These are phyloP conservation scores for Xestia c-nigrum DNA, from an alignment of 2,888 invertebrate species.

Conservation along the genomic window DNA sequence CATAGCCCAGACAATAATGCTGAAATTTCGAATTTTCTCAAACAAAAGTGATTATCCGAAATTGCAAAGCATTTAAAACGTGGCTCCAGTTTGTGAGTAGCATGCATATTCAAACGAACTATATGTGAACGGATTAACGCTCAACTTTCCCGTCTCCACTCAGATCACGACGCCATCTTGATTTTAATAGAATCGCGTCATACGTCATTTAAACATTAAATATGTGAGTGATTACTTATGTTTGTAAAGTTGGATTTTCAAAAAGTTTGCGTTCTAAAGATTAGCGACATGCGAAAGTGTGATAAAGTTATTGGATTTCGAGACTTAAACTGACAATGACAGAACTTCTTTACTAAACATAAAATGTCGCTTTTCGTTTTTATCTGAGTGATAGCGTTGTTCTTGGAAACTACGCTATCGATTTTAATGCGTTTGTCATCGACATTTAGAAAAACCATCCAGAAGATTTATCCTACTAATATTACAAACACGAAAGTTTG, in stretches of 20 bases:
- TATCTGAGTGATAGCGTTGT: not conserved
- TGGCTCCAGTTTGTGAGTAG: slow-evolving; percentile 31
- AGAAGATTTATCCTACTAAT: not conserved
- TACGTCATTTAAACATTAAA: too few species aligned
- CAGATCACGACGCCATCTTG: slow-evolving; percentile 27
- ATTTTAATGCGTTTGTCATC: not conserved
- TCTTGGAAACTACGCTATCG: not conserved
- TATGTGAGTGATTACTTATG: slow-evolving; percentile 6
- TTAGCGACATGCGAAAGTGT: not conserved
- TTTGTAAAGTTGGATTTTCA: not conserved
- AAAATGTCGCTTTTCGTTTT: not conserved
- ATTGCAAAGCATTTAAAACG: slow-evolving; percentile 36
- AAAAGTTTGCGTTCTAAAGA: slow-evolving; percentile 1
- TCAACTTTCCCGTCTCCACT: slow-evolving; percentile 40
- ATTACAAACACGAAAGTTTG: too few species aligned
- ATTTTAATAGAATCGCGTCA: slow-evolving; percentile 31
- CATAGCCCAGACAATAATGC: not conserved
- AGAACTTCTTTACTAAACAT: not conserved
- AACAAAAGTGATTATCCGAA: slow-evolving; percentile 26
- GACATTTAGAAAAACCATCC: not conserved
- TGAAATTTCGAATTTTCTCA: slow-evolving; percentile 1
- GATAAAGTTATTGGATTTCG: not conserved
- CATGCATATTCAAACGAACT: slow-evolving; percentile 56
- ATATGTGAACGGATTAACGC: slow-evolving; percentile 46
- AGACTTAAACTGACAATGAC: not conserved